Conservation (phyloP, 1,140 invertebrate species). For the Hydropsyche tenuis region DNA sequence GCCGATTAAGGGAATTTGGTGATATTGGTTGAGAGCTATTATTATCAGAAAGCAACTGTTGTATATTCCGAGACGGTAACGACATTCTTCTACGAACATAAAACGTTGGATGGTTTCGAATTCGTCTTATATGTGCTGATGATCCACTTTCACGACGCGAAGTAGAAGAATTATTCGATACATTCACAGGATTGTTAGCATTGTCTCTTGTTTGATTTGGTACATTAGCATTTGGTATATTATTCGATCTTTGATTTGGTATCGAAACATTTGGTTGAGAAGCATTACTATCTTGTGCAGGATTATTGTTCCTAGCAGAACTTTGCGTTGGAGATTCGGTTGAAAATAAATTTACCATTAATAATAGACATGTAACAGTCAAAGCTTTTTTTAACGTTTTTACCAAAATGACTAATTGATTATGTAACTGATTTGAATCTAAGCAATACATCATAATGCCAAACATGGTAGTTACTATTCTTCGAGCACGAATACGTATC, state of each 20-base stretch:
- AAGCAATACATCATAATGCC: conserved; percentile 63
- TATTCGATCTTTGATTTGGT: background rate
- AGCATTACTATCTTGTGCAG: too few relatives aligned
- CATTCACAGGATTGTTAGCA: background rate
- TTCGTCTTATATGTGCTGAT: background rate
- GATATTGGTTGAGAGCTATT: background rate
- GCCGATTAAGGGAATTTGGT: background rate
- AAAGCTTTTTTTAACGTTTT: conserved; percentile 59
- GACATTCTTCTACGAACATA: background rate
- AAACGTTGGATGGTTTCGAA: background rate
- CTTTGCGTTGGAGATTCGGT: background rate
- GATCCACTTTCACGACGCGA: background rate
- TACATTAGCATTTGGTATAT: background rate
- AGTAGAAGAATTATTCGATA: background rate
- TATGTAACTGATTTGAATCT: conserved; percentile 57
- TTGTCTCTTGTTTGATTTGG: too few relatives aligned
- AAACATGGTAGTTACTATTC: conserved; percentile 61
- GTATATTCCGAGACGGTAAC: background rate
- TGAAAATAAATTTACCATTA: conserved; percentile 54
- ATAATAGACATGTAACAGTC: conserved; percentile 59
- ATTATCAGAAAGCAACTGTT: background rate
- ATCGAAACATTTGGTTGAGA: too few relatives aligned
- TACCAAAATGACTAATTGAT: conserved; percentile 60
- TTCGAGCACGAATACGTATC: conserved; percentile 60
- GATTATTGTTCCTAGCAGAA: background rate